Base-by-base conservation (phyloP, 2,113 vertebrate species). In the Caracal caracal region DNA sequence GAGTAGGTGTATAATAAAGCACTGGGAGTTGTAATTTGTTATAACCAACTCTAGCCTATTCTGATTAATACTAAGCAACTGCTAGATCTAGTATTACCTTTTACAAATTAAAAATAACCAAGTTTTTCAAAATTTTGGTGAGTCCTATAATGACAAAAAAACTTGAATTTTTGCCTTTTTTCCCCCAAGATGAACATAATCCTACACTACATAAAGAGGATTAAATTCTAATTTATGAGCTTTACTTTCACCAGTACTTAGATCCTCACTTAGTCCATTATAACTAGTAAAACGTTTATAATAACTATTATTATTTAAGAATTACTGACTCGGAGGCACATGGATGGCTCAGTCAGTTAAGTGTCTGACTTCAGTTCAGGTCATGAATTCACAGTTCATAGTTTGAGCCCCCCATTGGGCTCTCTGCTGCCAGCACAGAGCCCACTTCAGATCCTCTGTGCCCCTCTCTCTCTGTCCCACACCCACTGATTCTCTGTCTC, bases 111-210 rank as follows among this genome's bases (percentile, higher is more conserved):
- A 83, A 75, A 75, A 28, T 13, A 94, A 78, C n/a, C 2, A 59
- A 85, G 40, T 22, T 37, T 96, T 81, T 79, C 65, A 89, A 96
- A 92, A 79, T 61, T 22, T 83, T 73, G 28, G 28, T 79, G 22
- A 90, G 22, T 24, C 10, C 10, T 6, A 11, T 49, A 40, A n/a
- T 76, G 51, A 82, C 26, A 49, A 95, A 93, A 94, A 51, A 20
- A 81, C 20, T 66, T 53, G 13, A 33, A n/a, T 12, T 78, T 94
- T 95, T 97, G 3, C 20, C 28, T 78, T 63, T 73, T 96, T 47
- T 82, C 89, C 88, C 43, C 61, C 33, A 90, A 92, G 43, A 11
- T 61, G 11, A 12, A 59, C 37, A 20, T 78, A 90, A 70, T 80
- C 47, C 16, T 85, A 22, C 9, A 49, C 6, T 37, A 76, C 33